phyloP scores from a whole-genome alignment of 2,797 vertebrate genomes.

The Adelosebastes latens region DNA sequence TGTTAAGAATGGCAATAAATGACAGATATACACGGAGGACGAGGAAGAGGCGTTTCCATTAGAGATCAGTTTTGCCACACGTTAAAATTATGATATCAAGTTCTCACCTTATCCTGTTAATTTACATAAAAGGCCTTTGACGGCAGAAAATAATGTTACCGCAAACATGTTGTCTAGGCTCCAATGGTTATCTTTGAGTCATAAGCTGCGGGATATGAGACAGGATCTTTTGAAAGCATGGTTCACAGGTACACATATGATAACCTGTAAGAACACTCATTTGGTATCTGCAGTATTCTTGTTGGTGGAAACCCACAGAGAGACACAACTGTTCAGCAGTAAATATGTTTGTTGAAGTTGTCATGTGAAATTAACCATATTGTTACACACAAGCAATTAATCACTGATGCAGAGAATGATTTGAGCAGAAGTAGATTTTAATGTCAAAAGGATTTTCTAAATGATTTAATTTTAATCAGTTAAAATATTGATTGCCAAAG shows the following conservation, averaged over 20 bases:
- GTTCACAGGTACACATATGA: conserved; percentile 20
- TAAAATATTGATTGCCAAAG: conserved; percentile 86
- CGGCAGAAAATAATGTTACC: conserved; percentile 67
- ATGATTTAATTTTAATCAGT: conserved; percentile 59
- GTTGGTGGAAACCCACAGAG: conserved; percentile 30
- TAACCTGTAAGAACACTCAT: conserved; percentile 8
- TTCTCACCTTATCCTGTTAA: conserved; percentile 52
- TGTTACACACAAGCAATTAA: conserved; percentile 62
- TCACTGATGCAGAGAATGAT: conserved; percentile 49
- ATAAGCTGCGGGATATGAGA: conserved; percentile 13
- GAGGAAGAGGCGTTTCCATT: conserved; percentile 35
- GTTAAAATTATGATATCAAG: conserved; percentile 41
- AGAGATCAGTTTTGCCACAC: conserved; percentile 61
- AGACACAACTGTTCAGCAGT: conserved; percentile 6
- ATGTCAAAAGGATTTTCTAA: conserved; percentile 55
- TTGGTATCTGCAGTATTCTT: conserved; percentile 41
- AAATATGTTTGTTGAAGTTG: conserved; percentile 28
- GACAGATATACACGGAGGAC: conserved; percentile 57
- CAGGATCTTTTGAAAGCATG: conserved; percentile 27
- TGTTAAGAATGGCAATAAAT: conserved; percentile 89
- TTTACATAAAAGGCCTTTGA: conserved; percentile 53
- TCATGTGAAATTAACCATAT: conserved; percentile 34
- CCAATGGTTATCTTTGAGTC: conserved; percentile 36
- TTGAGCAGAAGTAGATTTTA: conserved; percentile 43
- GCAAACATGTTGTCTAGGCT: conserved; percentile 69